These are phyloP conservation scores for Scaptomyza reducta DNA, from an alignment of 2,888 invertebrate genomes.

Conservation along the genomic window DNA sequence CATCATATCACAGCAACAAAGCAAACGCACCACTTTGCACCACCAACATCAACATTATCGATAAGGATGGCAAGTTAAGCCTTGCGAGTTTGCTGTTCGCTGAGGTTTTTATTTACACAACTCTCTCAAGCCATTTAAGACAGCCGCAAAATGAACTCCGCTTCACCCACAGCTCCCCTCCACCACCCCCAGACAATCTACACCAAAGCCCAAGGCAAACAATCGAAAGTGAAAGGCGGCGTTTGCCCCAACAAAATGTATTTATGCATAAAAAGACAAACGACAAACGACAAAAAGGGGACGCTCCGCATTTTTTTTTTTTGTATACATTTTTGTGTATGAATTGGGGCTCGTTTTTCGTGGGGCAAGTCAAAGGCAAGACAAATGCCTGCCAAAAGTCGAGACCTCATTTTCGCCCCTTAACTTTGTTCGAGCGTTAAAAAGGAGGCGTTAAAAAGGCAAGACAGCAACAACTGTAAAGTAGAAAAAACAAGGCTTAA, in stretches of 20 bases:
- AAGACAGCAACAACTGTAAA: constrained; percentile 17
- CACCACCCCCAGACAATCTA: not conserved
- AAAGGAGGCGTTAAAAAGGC: constrained; percentile 60
- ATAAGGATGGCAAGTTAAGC: constrained; percentile 36
- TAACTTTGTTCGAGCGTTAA: constrained; percentile 23
- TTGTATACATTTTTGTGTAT: no score
- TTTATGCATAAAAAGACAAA: constrained; percentile 36
- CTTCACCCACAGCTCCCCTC: constrained; percentile 12
- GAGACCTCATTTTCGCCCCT: constrained; percentile 2
- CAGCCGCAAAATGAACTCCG: constrained; percentile 70
- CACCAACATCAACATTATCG: constrained; percentile 31
- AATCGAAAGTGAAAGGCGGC: constrained; percentile 39
- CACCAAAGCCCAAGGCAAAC: constrained; percentile 24
- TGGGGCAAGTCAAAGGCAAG: constrained; percentile 26
- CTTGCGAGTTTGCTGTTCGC: constrained; percentile 1
- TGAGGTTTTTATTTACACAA: constrained; percentile 72
- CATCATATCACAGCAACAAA: constrained; percentile 27
- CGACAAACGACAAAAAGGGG: constrained; percentile 34
- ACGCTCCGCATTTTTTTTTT: constrained; percentile 1
- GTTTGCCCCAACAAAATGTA: constrained; percentile 22
- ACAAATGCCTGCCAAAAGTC: constrained; percentile 56
- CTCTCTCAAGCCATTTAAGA: constrained; percentile 62
- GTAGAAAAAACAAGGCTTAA: constrained; percentile 20
- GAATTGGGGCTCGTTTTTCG: not conserved
- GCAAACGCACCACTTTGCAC: constrained; percentile 4